phyloP scores from a whole-genome alignment of 2,113 vertebrate genomes.

The Oncorhynchus gorbuscha region DNA sequence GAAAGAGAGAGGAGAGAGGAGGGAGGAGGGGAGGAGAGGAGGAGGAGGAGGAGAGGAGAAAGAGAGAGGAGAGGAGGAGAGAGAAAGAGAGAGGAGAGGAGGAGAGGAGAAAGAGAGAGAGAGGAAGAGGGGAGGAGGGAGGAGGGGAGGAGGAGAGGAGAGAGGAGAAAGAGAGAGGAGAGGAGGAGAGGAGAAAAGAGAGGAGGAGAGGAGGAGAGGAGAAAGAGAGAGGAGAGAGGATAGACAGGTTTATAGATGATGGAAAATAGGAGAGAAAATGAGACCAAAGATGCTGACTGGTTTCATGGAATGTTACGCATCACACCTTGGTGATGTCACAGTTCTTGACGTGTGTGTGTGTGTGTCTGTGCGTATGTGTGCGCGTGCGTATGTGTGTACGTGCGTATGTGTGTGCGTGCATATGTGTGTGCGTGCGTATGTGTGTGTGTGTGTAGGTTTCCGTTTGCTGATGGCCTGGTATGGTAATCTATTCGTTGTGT shows the following conservation, averaged over 20 bases:
- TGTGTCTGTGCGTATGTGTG: not conserved
- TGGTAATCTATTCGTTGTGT: slow-evolving; percentile 69
- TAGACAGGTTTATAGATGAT: not conserved
- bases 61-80: too few species aligned
- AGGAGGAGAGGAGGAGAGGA: too few species aligned
- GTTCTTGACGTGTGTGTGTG: not conserved
- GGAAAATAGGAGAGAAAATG: not conserved
- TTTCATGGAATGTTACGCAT: not conserved
- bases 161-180: not conserved
- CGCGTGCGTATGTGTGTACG: slow-evolving; percentile 3
- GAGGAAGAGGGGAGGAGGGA: fast-evolving
- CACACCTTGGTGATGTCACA: too few species aligned
- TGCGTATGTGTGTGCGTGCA: not conserved
- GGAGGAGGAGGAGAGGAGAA: too few species aligned
- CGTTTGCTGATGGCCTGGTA: slow-evolving; percentile 71
- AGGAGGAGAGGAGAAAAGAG: not conserved
- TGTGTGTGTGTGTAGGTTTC: slow-evolving; percentile 21
- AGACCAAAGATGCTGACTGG: not conserved
- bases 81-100: too few species aligned
- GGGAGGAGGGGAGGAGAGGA: too few species aligned
- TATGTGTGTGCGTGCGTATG: not conserved
- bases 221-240: not conserved
- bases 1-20: too few species aligned
- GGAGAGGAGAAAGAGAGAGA: fast-evolving
- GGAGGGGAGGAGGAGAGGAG: not conserved